Conservation (phyloP, 1,140 invertebrate genomes). For the Lamellibrachia luymesi region DNA sequence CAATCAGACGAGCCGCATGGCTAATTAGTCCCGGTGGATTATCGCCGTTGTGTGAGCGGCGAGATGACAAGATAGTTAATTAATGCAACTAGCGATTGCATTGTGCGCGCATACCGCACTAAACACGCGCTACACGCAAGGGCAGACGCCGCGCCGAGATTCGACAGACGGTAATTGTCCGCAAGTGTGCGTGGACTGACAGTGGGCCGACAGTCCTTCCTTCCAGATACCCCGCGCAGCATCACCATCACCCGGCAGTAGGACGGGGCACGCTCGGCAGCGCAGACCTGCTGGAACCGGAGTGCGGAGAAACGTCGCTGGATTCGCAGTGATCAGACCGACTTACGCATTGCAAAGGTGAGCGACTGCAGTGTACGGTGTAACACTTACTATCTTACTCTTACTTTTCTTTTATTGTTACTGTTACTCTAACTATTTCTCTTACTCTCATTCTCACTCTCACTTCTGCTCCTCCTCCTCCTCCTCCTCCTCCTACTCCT, state of each 20-base stretch:
- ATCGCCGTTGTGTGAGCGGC: neutral
- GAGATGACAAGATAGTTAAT: slow-evolving; percentile 1
- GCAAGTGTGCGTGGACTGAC: neutral
- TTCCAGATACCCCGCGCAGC: neutral
- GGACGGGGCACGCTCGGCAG: neutral
- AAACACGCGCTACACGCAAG: neutral
- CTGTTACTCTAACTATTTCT: no score
- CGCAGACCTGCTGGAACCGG: neutral
- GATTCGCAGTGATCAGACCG: neutral
- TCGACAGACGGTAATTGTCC: neutral
- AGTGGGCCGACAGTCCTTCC: neutral
- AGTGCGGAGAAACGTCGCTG: neutral
- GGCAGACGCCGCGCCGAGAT: neutral
- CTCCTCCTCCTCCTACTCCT: no score
- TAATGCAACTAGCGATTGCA: slow-evolving; percentile 4
- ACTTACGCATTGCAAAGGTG: neutral
- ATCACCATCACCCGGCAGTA: neutral
- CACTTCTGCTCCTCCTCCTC: no score
- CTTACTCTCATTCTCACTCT: no score
- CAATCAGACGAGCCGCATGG: neutral
- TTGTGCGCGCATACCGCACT: neutral
- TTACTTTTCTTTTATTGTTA: no score
- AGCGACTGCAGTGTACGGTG: neutral
- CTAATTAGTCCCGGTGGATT: neutral
- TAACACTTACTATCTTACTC: neutral